These are phyloP conservation scores for Paralvinella palmiformis DNA, from an alignment of 1,140 invertebrate genomes.

Conservation along the genomic window DNA sequence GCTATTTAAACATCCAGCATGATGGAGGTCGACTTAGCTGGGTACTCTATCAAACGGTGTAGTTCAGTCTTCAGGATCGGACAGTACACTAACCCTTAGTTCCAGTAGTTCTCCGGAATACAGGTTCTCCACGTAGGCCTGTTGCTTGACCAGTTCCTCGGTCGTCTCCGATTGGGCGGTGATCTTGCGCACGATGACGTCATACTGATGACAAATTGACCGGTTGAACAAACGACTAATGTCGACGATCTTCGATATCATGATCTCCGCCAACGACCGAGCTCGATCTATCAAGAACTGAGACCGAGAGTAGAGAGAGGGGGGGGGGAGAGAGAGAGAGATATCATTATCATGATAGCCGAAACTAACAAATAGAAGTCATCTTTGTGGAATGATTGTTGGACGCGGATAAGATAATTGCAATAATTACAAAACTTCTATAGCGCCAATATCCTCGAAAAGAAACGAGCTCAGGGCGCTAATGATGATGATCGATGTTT, in stretches of 20 bases:
- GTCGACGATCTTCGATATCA: conserved; percentile 41
- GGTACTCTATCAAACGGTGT: not conserved
- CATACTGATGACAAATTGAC: conserved; percentile 58
- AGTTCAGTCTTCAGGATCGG: too few relatives aligned
- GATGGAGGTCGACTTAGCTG: not conserved
- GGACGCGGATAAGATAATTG: too few relatives aligned
- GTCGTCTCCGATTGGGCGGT: conserved; percentile 79
- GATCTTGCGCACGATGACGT: conserved; percentile 75
- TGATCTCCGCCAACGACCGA: conserved; percentile 28
- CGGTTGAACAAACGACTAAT: conserved; percentile 42
- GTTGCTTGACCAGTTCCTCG: conserved; percentile 74
- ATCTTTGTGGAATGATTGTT: too few relatives aligned
- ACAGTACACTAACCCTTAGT: conserved; percentile 33
- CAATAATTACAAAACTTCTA: too few relatives aligned
- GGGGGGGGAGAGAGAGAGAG: too few relatives aligned
- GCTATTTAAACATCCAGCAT: not conserved
- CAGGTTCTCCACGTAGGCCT: conserved; percentile 67
- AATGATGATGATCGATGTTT: too few relatives aligned
- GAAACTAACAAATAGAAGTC: too few relatives aligned
- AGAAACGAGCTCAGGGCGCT: too few relatives aligned
- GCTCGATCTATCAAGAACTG: conserved; percentile 44
- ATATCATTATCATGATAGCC: too few relatives aligned
- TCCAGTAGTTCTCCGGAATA: conserved; percentile 38
- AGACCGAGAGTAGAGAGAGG: too few relatives aligned
- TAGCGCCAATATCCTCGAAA: too few relatives aligned